These are phyloP conservation scores for Colistium nudipinnis DNA, from an alignment of 2,113 vertebrate genomes.

Conservation along the genomic window DNA sequence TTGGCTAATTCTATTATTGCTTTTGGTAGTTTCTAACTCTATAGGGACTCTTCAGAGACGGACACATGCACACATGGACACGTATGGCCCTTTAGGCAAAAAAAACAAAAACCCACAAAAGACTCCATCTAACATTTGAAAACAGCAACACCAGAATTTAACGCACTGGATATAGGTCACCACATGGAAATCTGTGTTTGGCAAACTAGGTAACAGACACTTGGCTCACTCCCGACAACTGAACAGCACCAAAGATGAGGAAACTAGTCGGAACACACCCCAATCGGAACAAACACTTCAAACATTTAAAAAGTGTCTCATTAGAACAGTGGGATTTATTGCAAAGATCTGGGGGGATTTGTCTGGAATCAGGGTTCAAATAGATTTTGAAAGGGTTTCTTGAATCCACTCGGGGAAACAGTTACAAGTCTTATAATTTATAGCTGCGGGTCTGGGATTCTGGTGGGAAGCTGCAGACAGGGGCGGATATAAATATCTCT, in stretches of 20 bases:
- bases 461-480: constrained; percentile 39
- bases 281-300: constrained; percentile 1
- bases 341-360: constrained; percentile 3
- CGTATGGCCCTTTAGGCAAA: too few species aligned
- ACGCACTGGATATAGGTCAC: not conserved
- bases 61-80: too few species aligned
- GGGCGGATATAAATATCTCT: constrained; percentile 30
- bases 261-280: not conserved
- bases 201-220: not conserved
- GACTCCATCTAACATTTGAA: not conserved
- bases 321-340: constrained; percentile 33
- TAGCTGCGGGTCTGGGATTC: constrained; percentile 17
- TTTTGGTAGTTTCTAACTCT: not conserved
- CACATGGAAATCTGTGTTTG: not conserved
- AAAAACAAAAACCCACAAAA: too few species aligned
- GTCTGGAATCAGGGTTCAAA: constrained; percentile 18
- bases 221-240: not conserved
- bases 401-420: constrained; percentile 26
- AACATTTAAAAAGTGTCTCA: not conserved
- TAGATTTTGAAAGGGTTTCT: constrained; percentile 25
- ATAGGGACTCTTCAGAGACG: not conserved
- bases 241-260: not conserved
- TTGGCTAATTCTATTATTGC: not conserved
- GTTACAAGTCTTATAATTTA: constrained; percentile 28
- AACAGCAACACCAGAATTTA: not conserved